Conservation (phyloP, 53 echinoderm and acorn worm genomes). For the Astropecten irregularis region DNA sequence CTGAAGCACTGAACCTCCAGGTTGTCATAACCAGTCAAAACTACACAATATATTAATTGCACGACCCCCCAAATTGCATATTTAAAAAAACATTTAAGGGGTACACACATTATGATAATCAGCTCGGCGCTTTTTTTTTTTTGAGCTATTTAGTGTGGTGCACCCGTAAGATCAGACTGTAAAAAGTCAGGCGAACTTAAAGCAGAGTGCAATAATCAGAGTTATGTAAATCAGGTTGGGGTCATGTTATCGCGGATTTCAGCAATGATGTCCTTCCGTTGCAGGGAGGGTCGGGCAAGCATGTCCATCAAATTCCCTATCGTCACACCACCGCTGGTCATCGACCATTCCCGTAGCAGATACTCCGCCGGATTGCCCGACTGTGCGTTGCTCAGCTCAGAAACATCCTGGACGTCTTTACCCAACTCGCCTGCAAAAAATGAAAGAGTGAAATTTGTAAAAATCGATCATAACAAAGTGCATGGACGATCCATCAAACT, state of each 20-base stretch:
- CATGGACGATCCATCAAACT: not conserved
- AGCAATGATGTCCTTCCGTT: slow-evolving; percentile 13
- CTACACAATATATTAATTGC: no score
- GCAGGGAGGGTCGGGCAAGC: not conserved
- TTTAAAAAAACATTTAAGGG: no score
- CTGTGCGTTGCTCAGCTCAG: not conserved
- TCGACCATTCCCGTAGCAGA: slow-evolving; percentile 10
- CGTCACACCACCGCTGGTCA: not conserved
- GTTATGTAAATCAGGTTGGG: not conserved
- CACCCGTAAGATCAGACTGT: no score
- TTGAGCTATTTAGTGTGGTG: no score
- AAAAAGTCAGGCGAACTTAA: no score
- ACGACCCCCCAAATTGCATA: no score
- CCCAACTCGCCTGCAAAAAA: slow-evolving; percentile 21
- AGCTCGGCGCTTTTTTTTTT: no score
- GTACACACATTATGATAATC: no score
- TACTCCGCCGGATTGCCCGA: slow-evolving; percentile 3
- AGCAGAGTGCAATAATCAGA: no score
- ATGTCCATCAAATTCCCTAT: not conserved
- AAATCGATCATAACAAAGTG: not conserved
- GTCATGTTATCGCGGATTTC: slow-evolving; percentile 7
- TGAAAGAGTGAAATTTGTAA: not conserved
- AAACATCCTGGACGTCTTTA: slow-evolving; percentile 12
- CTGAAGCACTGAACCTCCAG: no score
- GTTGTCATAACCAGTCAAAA: no score